phyloP scores from a whole-genome alignment of 1,140 invertebrate genomes.

The Dendroctonus ponderosae region DNA sequence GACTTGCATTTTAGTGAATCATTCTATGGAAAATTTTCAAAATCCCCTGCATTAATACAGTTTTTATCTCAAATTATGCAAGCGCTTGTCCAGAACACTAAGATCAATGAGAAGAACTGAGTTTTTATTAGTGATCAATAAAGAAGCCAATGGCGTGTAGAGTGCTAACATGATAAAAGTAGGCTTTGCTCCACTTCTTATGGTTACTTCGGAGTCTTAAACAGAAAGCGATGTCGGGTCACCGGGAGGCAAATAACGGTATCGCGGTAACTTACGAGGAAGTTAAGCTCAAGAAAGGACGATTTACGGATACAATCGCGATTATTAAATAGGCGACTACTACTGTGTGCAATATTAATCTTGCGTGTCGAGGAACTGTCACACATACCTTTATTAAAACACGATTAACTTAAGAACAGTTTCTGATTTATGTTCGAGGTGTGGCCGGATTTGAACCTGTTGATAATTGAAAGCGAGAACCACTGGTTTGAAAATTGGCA shows the following conservation, averaged over 20 bases:
- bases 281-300: slow-evolving; percentile 27
- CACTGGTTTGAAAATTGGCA: background rate
- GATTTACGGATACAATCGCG: slow-evolving; percentile 34
- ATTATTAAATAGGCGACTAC: slow-evolving; percentile 34
- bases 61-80: too few species aligned
- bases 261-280: slow-evolving; percentile 21
- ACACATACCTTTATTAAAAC: slow-evolving; percentile 29
- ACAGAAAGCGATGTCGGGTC: slow-evolving; percentile 5
- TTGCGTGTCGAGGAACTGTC: slow-evolving; percentile 24
- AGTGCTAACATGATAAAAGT: too few species aligned
- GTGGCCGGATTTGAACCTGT: slow-evolving; percentile 2
- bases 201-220: slow-evolving; percentile 2
- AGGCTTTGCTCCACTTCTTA: too few species aligned
- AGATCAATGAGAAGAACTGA: too few species aligned
- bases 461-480: background rate
- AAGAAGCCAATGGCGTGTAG: too few species aligned
- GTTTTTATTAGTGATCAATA: too few species aligned
- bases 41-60: too few species aligned
- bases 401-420: slow-evolving; percentile 11
- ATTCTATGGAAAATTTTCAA: too few species aligned
- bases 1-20: too few species aligned
- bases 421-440: slow-evolving; percentile 20
- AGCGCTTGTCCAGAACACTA: too few species aligned
- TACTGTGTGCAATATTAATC: slow-evolving; percentile 35
- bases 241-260: slow-evolving; percentile 28